Evolutionary conservation across 92 coral and sea anemone species (phyloP).

Genomic region (Ricordea florida): DNA sequence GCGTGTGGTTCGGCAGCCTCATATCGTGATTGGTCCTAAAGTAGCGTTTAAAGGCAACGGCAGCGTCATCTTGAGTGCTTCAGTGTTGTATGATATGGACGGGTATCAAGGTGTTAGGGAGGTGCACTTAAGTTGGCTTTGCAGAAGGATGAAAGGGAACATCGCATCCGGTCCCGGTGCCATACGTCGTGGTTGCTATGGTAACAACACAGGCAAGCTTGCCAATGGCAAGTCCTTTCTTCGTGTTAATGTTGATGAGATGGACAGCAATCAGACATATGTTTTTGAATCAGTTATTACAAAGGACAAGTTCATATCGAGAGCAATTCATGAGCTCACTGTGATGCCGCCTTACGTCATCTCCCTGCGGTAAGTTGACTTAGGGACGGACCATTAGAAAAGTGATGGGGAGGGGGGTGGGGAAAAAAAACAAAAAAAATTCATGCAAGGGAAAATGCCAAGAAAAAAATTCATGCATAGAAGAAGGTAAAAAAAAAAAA

Average conservation of each 20-base stretch:
- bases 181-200: conserved; percentile 63
- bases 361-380: not conserved
- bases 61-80: conserved; percentile 28
- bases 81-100: conserved; percentile 60
- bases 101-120: not conserved
- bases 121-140: conserved; percentile 59
- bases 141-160: conserved; percentile 14
- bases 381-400: no score
- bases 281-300: conserved; percentile 44
- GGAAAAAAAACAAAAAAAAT: no score
- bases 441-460: no score
- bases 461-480: no score
- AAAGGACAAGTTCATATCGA: conserved; percentile 43
- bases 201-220: conserved; percentile 54
- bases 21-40: conserved; percentile 38
- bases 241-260: conserved; percentile 27
- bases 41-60: conserved; percentile 51
- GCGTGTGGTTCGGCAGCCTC: conserved; percentile 45
- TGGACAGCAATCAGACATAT: conserved; percentile 60
- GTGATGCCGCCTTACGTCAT: not conserved
- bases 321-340: conserved; percentile 13
- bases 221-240: conserved; percentile 4
- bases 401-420: no score
- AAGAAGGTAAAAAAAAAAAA: no score
- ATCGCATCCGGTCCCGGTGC: not conserved